phyloP scores from a whole-genome alignment of 2,113 vertebrate genomes.

The Seriola quinqueradiata region DNA sequence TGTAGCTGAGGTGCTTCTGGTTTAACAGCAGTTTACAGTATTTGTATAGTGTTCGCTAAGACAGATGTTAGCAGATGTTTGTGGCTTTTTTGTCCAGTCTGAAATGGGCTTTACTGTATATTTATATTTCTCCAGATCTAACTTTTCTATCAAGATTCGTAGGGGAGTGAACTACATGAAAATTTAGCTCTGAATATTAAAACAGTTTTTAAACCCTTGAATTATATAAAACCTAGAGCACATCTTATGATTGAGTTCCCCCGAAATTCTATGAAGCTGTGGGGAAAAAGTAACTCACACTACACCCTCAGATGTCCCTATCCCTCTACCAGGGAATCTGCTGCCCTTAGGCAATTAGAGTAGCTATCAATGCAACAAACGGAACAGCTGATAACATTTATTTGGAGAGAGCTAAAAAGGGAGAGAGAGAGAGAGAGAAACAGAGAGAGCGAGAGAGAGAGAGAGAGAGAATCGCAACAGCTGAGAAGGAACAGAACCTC shows the following conservation, averaged over 20 bases:
- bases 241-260: slow-evolving; percentile 2
- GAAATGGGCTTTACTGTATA: background rate
- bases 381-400: slow-evolving; percentile 52
- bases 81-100: too few relatives aligned
- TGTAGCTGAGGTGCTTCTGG: too few relatives aligned
- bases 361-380: slow-evolving; percentile 68
- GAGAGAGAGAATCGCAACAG: slow-evolving; percentile 8
- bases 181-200: background rate
- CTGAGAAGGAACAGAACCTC: slow-evolving; percentile 1
- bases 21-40: too few relatives aligned
- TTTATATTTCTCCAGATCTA: slow-evolving; percentile 27
- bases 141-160: slow-evolving; percentile 23
- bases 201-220: slow-evolving; percentile 8
- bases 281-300: background rate
- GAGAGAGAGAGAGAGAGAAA: slow-evolving; percentile 1
- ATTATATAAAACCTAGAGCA: slow-evolving; percentile 18
- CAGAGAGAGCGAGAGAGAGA: slow-evolving; percentile 13
- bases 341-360: slow-evolving; percentile 68
- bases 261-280: background rate
- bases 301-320: slow-evolving; percentile 21
- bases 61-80: too few relatives aligned
- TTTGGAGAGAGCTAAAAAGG: slow-evolving; percentile 32
- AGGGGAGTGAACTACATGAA: slow-evolving; percentile 35
- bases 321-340: slow-evolving; percentile 24
- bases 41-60: too few relatives aligned